A percentile compares a stretch with the other conserved stretches of the same genome.
Conservation (phyloP, 2,888 invertebrate species). For the Timandra comae region DNA sequence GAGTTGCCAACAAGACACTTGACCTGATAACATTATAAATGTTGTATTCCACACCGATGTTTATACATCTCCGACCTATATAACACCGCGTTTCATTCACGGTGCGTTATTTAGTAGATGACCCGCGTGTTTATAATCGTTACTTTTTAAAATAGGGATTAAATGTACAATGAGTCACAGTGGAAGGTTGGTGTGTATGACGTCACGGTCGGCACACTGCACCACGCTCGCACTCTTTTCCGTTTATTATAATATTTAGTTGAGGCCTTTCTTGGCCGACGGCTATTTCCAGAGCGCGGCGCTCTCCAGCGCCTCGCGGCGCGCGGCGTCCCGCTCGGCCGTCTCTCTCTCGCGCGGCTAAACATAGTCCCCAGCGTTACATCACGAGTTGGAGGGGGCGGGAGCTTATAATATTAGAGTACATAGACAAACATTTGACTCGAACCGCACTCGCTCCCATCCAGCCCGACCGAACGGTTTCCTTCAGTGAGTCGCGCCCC, state of each 20-base stretch:
- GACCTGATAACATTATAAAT: slow-evolving; percentile 35
- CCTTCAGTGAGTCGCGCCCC: slow-evolving; percentile 51
- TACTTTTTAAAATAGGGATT: slow-evolving; percentile 1
- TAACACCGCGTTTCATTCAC: slow-evolving; percentile 43
- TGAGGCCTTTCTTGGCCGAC: slow-evolving; percentile 79
- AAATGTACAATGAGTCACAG: slow-evolving; percentile 27
- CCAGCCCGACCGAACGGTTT: slow-evolving; percentile 54
- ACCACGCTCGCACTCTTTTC: slow-evolving; percentile 64
- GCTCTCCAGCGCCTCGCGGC: slow-evolving; percentile 49
- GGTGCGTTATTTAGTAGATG: slow-evolving; percentile 13
- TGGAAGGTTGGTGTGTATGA: slow-evolving; percentile 41
- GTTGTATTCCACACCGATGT: slow-evolving; percentile 27
- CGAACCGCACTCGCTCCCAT: slow-evolving; percentile 66
- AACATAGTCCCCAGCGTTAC: slow-evolving; percentile 69
- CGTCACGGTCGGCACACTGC: slow-evolving; percentile 74
- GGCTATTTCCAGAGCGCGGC: slow-evolving; percentile 74
- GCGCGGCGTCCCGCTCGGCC: slow-evolving; percentile 42
- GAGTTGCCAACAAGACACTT: slow-evolving; percentile 45
- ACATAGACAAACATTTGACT: slow-evolving; percentile 73
- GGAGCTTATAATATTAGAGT: slow-evolving; percentile 74
- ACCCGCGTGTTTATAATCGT: too few species aligned
- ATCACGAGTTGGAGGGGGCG: slow-evolving; percentile 72
- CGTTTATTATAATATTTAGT: slow-evolving; percentile 76
- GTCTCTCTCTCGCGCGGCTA: slow-evolving; percentile 33
- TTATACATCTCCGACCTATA: slow-evolving; percentile 30